These are phyloP conservation scores for Acanthornis magna DNA, from an alignment of 2,797 vertebrate species.

Conservation along the genomic window DNA sequence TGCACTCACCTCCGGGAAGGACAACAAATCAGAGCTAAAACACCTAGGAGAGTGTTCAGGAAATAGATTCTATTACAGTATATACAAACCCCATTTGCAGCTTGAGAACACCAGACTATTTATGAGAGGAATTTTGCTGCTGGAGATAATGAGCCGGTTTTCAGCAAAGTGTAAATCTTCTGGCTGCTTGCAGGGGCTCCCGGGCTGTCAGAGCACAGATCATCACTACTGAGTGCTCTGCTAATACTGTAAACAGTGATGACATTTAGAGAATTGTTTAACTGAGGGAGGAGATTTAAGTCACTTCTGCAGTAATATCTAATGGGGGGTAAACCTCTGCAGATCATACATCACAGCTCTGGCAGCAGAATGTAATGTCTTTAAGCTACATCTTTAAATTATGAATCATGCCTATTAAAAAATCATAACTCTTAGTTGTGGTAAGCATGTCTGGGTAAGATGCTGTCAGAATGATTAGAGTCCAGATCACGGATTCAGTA, in stretches of 20 bases:
- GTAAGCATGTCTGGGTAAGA: neutral
- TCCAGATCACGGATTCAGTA: neutral
- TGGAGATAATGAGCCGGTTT: slow-evolving; percentile 58
- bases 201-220: slow-evolving; percentile 7
- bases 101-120: slow-evolving; percentile 40
- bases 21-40: neutral
- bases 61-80: slow-evolving; percentile 5
- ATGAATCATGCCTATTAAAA: slow-evolving; percentile 21
- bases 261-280: slow-evolving; percentile 51
- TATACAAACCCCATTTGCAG: slow-evolving; percentile 23
- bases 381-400: slow-evolving; percentile 8
- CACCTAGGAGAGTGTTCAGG: neutral
- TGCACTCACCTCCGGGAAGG: neutral
- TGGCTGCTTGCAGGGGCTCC: slow-evolving; percentile 7
- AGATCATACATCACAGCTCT: neutral
- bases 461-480: neutral
- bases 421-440: neutral
- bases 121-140: slow-evolving; percentile 47
- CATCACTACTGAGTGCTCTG: neutral
- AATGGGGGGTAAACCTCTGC: neutral
- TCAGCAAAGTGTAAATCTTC: slow-evolving; percentile 50
- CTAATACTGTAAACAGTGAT: slow-evolving; percentile 43
- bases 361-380: neutral
- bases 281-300: slow-evolving; percentile 24
- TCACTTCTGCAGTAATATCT: neutral